These are phyloP conservation scores for Diglossa cyanea DNA, from an alignment of 2,797 vertebrate genomes.

Conservation along the genomic window DNA sequence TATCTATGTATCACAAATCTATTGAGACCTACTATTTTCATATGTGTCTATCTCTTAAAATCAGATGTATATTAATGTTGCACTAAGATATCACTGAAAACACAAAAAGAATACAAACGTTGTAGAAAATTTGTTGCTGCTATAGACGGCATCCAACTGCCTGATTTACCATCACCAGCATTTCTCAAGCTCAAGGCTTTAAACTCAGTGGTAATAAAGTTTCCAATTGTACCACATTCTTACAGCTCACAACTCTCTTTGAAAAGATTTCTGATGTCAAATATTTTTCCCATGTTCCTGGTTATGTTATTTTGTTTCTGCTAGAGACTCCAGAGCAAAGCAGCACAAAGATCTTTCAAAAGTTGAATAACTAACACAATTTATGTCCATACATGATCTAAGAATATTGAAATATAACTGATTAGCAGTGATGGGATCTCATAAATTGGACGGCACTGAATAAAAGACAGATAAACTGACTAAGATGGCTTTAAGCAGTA, in stretches of 20 bases:
- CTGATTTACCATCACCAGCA: not conserved
- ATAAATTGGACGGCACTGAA: not conserved
- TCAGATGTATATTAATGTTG: not conserved
- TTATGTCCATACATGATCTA: not conserved
- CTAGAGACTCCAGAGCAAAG: not conserved
- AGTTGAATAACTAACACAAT: not conserved
- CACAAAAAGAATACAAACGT: not conserved
- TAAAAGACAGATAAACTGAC: not conserved
- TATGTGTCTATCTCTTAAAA: not conserved
- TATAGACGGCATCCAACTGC: not conserved
- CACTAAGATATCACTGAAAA: not conserved
- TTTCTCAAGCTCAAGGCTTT: not conserved
- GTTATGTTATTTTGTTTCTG: not conserved
- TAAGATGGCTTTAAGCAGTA: not conserved
- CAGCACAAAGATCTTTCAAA: not conserved
- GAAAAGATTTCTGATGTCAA: not conserved
- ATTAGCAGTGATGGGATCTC: not conserved
- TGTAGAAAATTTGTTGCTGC: not conserved
- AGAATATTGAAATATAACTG: not conserved
- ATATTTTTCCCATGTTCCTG: not conserved
- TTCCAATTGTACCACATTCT: not conserved
- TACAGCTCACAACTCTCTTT: not conserved
- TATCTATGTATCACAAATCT: not conserved
- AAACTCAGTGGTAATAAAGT: not conserved
- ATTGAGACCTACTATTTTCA: not conserved